Base-by-base conservation (phyloP, 2,888 invertebrate species). In the Abrostola tripartita region DNA sequence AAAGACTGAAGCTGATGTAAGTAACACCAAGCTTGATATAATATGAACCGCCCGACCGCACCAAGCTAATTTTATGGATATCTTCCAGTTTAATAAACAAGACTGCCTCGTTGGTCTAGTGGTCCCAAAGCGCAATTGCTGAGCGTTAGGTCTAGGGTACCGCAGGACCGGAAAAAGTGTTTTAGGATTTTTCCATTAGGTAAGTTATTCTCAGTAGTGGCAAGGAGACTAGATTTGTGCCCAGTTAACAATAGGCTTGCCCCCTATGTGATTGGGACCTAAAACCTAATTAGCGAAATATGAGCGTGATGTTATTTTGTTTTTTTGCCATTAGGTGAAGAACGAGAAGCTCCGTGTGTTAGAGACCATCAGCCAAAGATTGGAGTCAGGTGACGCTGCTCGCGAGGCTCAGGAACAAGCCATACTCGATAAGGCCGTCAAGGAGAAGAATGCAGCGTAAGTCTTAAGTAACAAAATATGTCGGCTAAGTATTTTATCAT, bases 391-490 rank as follows among this genome's bases (percentile, higher is more conserved):
- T 0, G 91, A 92, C 37, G 90, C 90, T 11, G 89, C 85, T 36
- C 90, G 93, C 0, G 90, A 90, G 0, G 87, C 83, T 0, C 84
- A 86, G 52, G 96, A 96, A 42, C 90, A 92, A 14, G 92, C 88
- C n/a, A 90, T 91, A 0, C 78, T 95, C 0, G 87, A 93, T 12
- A 95, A 95, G 40, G 96, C 95, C 11, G 77, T 94, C 37, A 88
- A 85, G 11, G 95, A 96, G 84, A 88, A 85, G 63, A 81, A 86
- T 11, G 89, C 79, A 0, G 50, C 71, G 94, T 93, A n/a, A 87
- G 89, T 80, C 36, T 12, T 40, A 11, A 38, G 35, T 24, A 24
- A 1, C 5, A 11, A 8, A n/a, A n/a, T n/a, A 40, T 7, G 9
- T 9, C 40, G 5, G 24, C 24, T 24, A 24, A 24, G 24, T 2